Evolutionary conservation across 1,140 invertebrate species (phyloP).

Genomic region (Drosophila punjabiensis): DNA sequence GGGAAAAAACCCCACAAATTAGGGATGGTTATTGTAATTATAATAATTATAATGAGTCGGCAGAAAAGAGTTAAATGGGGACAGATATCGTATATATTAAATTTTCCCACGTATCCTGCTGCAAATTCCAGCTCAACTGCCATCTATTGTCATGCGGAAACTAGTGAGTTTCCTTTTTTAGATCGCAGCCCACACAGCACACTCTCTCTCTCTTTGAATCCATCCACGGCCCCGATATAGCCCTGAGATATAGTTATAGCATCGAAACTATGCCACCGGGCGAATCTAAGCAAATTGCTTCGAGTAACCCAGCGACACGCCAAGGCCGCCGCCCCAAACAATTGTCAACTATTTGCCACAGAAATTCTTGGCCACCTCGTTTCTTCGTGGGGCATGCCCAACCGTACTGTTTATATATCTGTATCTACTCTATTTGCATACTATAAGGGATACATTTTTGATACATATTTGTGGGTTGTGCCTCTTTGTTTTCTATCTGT

Average conservation of each 20-base stretch:
- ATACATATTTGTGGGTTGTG: slow-evolving; percentile 23
- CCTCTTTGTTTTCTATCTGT: slow-evolving; percentile 22
- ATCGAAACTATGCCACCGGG: slow-evolving; percentile 46
- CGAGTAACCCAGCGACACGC: slow-evolving; percentile 38
- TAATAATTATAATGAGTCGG: slow-evolving; percentile 14
- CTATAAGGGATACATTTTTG: slow-evolving; percentile 26
- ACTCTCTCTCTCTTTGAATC: neutral
- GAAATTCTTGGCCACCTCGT: slow-evolving; percentile 53
- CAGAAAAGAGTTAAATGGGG: neutral
- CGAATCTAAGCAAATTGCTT: slow-evolving; percentile 47
- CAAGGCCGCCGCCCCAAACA: slow-evolving; percentile 67
- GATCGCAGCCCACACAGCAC: slow-evolving; percentile 15
- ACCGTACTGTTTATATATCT: slow-evolving; percentile 13
- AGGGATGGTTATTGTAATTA: slow-evolving; percentile 64
- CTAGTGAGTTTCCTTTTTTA: slow-evolving; percentile 1
- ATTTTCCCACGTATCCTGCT: neutral
- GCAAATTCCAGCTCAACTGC: neutral
- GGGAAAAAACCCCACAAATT: slow-evolving; percentile 26
- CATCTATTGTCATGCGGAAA: slow-evolving; percentile 26
- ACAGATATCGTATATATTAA: neutral
- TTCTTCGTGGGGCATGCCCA: slow-evolving; percentile 10
- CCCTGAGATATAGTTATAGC: slow-evolving; percentile 35
- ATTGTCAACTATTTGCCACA: slow-evolving; percentile 72
- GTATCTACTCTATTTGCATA: slow-evolving; percentile 21
- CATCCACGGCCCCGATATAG: slow-evolving; percentile 23